Conservation (phyloP, 2,113 vertebrate species). For the Labeo catla region DNA sequence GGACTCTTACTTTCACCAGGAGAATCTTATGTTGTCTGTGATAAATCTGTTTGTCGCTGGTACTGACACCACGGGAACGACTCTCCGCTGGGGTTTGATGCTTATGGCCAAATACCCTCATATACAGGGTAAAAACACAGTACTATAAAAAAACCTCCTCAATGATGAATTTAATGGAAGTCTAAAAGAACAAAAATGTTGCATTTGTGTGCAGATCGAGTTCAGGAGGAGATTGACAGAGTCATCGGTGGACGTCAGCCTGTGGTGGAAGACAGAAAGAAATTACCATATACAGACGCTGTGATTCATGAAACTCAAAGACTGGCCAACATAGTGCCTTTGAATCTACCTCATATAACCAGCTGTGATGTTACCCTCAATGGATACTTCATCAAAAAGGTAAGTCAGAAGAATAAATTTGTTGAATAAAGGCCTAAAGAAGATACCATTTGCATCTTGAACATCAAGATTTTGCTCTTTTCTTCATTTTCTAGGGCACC, state of each 20-base stretch:
- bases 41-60: slow-evolving; percentile 67
- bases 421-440: neutral
- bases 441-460: neutral
- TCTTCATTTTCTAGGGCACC: neutral
- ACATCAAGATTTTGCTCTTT: neutral
- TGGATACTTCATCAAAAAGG: slow-evolving; percentile 56
- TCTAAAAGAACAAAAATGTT: neutral
- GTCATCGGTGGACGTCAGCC: slow-evolving; percentile 66
- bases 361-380: slow-evolving; percentile 49
- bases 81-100: slow-evolving; percentile 67
- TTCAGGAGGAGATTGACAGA: slow-evolving; percentile 70
- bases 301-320: slow-evolving; percentile 77
- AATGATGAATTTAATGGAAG: neutral
- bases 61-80: slow-evolving; percentile 66
- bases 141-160: neutral
- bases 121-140: slow-evolving; percentile 69
- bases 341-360: slow-evolving; percentile 44
- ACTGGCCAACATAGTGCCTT: slow-evolving; percentile 66
- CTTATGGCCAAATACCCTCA: slow-evolving; percentile 71
- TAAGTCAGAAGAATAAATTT: neutral
- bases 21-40: slow-evolving; percentile 17
- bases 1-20: neutral
- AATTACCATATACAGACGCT: slow-evolving; percentile 70
- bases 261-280: slow-evolving; percentile 64
- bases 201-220: slow-evolving; percentile 56